phyloP scores from a whole-genome alignment of 2,888 invertebrate genomes.

The Cyclophora punctaria region DNA sequence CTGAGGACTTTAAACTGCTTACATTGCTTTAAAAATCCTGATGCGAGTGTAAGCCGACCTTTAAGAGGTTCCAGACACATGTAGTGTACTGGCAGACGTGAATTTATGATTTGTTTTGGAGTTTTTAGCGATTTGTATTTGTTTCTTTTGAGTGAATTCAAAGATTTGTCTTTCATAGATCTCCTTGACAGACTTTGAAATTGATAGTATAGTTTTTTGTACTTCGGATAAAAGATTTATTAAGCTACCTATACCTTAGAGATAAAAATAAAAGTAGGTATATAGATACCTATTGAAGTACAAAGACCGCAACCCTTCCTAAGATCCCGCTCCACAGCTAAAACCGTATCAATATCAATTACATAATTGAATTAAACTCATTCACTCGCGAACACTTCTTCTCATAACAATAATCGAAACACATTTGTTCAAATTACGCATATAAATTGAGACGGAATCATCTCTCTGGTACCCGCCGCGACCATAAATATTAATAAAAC shows the following conservation, averaged over 20 bases:
- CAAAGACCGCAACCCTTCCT: too few species aligned
- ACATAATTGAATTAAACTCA: slow-evolving; percentile 18
- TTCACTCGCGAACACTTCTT: slow-evolving; percentile 9
- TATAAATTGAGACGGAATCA: slow-evolving; percentile 58
- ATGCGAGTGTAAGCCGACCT: slow-evolving; percentile 29
- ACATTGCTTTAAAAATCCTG: slow-evolving; percentile 48
- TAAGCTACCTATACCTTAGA: neutral
- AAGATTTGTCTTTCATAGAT: neutral
- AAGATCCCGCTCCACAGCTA: slow-evolving; percentile 9
- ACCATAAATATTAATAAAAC: slow-evolving; percentile 67
- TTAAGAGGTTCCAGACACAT: slow-evolving; percentile 28
- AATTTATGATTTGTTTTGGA: slow-evolving; percentile 10
- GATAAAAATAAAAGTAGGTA: too few species aligned
- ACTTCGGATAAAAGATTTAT: neutral
- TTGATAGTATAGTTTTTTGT: neutral
- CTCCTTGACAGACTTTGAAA: neutral
- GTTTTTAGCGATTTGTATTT: neutral
- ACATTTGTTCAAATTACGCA: slow-evolving; percentile 61
- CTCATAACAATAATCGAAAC: slow-evolving; percentile 46
- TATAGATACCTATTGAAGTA: too few species aligned
- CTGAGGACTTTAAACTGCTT: slow-evolving; percentile 63
- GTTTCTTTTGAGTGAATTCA: neutral
- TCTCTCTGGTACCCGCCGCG: slow-evolving; percentile 19
- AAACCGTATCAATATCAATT: slow-evolving; percentile 21
- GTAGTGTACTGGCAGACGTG: slow-evolving; percentile 13